Percentiles rank a stretch among this genome's conserved stretches.
These are phyloP conservation scores for Trachemys scripta DNA, from an alignment of 2,113 vertebrate species.

Conservation along the genomic window DNA sequence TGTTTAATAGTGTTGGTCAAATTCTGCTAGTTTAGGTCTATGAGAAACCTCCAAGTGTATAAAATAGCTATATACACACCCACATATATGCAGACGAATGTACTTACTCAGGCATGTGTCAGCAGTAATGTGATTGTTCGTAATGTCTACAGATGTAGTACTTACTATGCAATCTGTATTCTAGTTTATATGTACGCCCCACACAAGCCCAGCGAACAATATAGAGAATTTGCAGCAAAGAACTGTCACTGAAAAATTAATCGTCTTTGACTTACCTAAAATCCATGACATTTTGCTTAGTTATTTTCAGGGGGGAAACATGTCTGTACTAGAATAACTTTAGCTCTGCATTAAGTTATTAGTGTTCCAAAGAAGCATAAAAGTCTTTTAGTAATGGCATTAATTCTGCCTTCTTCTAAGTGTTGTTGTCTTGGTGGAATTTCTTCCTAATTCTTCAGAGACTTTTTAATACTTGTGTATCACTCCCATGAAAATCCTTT, in stretches of 20 bases:
- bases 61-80: background rate
- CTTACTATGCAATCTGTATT: constrained; percentile 67
- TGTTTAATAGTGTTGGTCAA: constrained; percentile 23
- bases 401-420: background rate
- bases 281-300: background rate
- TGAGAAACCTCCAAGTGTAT: constrained; percentile 15
- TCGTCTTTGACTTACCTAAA: background rate
- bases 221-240: constrained; percentile 50
- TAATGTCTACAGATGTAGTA: constrained; percentile 61
- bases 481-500: constrained; percentile 39
- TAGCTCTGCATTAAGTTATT: background rate
- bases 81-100: constrained; percentile 31
- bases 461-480: background rate
- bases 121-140: constrained; percentile 42
- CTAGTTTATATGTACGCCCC: constrained; percentile 51
- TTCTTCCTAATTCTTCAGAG: background rate
- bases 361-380: background rate
- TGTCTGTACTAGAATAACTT: background rate
- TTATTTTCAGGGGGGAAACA: background rate
- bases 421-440: background rate
- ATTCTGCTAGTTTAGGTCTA: background rate
- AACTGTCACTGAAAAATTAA: constrained; percentile 34
- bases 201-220: constrained; percentile 21
- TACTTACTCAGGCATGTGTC: constrained; percentile 44
- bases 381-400: background rate